Conservation (phyloP, 53 echinoderm and acorn worm genomes). For the Pentamera pediparva region DNA sequence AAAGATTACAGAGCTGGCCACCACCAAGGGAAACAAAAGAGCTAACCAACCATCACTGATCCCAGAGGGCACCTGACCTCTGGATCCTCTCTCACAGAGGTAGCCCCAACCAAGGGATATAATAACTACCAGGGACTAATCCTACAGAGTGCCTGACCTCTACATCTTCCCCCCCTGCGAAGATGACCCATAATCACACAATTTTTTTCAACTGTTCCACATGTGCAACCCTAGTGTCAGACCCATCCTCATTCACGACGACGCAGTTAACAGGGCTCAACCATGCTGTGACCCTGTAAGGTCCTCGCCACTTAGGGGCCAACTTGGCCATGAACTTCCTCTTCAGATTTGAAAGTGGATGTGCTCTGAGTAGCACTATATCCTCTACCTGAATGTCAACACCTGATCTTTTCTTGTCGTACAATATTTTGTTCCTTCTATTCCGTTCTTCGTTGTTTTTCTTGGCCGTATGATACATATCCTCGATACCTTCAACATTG, state of each 20-base stretch:
- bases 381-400: not conserved
- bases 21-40: too few species aligned
- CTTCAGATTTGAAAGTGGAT: conserved; percentile 36
- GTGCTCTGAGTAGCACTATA: conserved; percentile 14
- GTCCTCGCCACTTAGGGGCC: conserved; percentile 30
- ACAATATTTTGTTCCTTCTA: not conserved
- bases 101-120: too few species aligned
- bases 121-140: too few species aligned
- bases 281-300: not conserved
- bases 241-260: not conserved
- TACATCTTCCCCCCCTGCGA: too few species aligned
- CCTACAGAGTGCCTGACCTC: too few species aligned
- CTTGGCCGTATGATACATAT: not conserved
- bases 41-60: too few species aligned
- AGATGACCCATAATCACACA: too few species aligned
- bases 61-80: too few species aligned
- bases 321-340: conserved; percentile 46
- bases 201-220: not conserved
- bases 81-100: too few species aligned
- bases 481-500: conserved; percentile 19
- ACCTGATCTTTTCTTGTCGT: conserved; percentile 16
- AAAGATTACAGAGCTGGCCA: too few species aligned
- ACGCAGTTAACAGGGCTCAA: not conserved
- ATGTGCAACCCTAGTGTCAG: not conserved
- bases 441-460: not conserved